These are phyloP conservation scores for Lagocephalus sceleratus DNA, from an alignment of 2,797 vertebrate species.

Conservation along the genomic window DNA sequence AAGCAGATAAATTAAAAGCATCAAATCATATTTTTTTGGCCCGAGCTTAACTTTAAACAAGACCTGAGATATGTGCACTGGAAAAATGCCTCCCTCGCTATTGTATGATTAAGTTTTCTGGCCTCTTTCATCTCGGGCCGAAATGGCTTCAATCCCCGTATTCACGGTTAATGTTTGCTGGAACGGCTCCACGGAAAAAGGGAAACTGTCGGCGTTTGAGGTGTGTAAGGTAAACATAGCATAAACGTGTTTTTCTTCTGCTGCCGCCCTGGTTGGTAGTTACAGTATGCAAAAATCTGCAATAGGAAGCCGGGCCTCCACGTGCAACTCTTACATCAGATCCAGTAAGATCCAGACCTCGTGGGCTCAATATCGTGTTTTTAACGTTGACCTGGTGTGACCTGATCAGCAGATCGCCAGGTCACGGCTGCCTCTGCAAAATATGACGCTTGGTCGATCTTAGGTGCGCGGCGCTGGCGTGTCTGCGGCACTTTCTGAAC, in stretches of 20 bases:
- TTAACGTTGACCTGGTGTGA: too few species aligned
- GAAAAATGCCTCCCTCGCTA: background rate
- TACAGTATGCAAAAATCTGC: constrained; percentile 10
- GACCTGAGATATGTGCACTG: too few species aligned
- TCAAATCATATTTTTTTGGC: too few species aligned
- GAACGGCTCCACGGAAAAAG: constrained; percentile 38
- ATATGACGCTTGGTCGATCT: too few species aligned
- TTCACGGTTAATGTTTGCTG: constrained; percentile 34
- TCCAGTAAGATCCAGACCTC: background rate
- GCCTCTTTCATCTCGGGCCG: constrained; percentile 11
- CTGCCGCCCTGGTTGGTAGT: constrained; percentile 16
- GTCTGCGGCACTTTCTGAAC: background rate
- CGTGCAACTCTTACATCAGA: constrained; percentile 11
- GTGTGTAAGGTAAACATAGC: constrained; percentile 44
- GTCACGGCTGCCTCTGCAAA: too few species aligned
- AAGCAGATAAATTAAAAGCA: too few species aligned
- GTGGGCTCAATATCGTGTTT: too few species aligned
- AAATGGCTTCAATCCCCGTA: constrained; percentile 24
- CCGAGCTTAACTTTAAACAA: too few species aligned
- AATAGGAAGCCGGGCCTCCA: constrained; percentile 23
- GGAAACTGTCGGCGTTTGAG: constrained; percentile 31
- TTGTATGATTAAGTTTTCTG: constrained; percentile 7
- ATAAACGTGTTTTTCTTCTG: constrained; percentile 41
- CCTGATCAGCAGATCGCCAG: too few species aligned
- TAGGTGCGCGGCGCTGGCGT: too few species aligned